A percentile compares a stretch with the other conserved stretches of the same genome.
phyloP scores from a whole-genome alignment of 2,797 vertebrate genomes.

The Pipistrellus pygmaeus region DNA sequence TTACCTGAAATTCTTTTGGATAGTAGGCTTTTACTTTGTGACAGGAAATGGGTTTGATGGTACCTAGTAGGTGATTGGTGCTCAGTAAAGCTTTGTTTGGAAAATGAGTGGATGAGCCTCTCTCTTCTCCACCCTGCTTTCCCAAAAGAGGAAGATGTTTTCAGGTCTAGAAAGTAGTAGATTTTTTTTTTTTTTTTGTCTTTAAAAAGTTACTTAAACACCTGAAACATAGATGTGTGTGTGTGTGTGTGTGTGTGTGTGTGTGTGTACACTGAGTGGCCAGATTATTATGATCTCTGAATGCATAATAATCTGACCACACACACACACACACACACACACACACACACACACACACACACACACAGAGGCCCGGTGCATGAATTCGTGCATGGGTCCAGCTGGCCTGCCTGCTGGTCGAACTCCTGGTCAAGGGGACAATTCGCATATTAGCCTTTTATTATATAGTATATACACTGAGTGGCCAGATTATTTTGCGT shows the following conservation, averaged over 20 bases:
- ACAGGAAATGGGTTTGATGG: constrained; percentile 1
- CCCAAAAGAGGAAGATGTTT: not conserved
- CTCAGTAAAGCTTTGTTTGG: not conserved
- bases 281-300: no score
- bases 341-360: no score
- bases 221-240: not conserved
- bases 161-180: not conserved
- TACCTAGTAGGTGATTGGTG: not conserved
- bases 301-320: no score
- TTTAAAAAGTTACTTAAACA: not conserved
- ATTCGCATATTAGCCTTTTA: no score
- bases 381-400: no score
- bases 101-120: not conserved
- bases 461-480: no score
- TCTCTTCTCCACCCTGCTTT: not conserved
- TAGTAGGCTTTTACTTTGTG: not conserved
- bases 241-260: not conserved
- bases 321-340: no score
- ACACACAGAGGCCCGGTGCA: no score
- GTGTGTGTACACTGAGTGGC: no score
- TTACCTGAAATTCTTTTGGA: not conserved
- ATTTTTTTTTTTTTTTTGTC: not conserved
- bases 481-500: no score
- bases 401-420: no score
- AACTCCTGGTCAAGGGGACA: no score